Evolutionary conservation across 2,113 vertebrate species (phyloP).

Genomic region (Sinosuthora webbiana): DNA sequence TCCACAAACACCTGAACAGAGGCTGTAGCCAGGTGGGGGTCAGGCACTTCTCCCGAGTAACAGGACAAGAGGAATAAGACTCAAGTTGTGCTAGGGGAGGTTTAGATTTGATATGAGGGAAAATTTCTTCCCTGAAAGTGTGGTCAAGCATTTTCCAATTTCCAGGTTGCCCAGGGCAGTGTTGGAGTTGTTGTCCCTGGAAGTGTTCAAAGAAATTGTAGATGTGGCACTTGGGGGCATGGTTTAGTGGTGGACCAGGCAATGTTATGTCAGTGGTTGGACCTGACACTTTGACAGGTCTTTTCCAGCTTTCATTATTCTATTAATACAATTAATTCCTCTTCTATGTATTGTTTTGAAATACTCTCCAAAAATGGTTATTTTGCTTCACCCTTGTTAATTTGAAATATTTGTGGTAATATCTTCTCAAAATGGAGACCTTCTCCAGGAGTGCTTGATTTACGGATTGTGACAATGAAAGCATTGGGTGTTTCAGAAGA

Average conservation of each 20-base stretch:
- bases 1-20: too few species aligned
- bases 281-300: not conserved
- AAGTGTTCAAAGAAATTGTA: not conserved
- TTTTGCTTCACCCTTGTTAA: not conserved
- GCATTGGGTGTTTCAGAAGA: not conserved
- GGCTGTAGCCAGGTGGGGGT: too few species aligned
- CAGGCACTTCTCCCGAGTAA: not conserved
- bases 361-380: not conserved
- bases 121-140: fast-evolving
- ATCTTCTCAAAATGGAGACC: not conserved
- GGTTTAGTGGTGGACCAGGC: too few species aligned
- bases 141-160: not conserved
- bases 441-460: not conserved
- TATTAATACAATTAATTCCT: not conserved
- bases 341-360: not conserved
- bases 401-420: not conserved
- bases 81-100: not conserved
- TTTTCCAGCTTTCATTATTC: not conserved
- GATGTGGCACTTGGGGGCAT: not conserved
- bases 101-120: not conserved
- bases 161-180: not conserved
- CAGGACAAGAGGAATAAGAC: too few species aligned
- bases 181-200: not conserved
- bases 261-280: not conserved
- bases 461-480: not conserved